Evolutionary conservation across 2,888 invertebrate genomes (phyloP).

Genomic region (Pseudococcus viburni): DNA sequence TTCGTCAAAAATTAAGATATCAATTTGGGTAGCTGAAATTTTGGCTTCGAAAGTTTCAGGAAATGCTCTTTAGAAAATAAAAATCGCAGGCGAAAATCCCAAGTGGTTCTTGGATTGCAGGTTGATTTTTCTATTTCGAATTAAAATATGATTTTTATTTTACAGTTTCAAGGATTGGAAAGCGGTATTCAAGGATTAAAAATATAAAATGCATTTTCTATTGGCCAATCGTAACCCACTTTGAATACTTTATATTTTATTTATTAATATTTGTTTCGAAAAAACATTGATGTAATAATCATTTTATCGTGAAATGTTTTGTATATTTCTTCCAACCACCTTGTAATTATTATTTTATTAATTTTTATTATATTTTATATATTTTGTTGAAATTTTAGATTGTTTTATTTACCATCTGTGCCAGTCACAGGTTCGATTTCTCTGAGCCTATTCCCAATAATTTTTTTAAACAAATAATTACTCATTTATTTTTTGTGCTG

Average conservation of each 20-base stretch:
- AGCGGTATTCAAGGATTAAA: slow-evolving; percentile 80
- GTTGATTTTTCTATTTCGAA: too few relatives aligned
- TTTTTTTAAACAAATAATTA: too few relatives aligned
- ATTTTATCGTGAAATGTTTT: slow-evolving; percentile 45
- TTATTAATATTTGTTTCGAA: slow-evolving; percentile 34
- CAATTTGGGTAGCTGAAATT: too few relatives aligned
- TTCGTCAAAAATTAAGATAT: too few relatives aligned
- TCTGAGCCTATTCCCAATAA: too few relatives aligned
- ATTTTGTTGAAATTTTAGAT: slow-evolving; percentile 20
- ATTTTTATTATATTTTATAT: slow-evolving; percentile 59
- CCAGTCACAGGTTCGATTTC: too few relatives aligned
- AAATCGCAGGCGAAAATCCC: too few relatives aligned
- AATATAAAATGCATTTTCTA: slow-evolving; percentile 72
- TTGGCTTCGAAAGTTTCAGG: too few relatives aligned
- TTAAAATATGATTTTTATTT: background rate
- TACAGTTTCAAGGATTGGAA: slow-evolving; percentile 74
- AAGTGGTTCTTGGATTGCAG: too few relatives aligned
- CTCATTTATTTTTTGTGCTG: too few relatives aligned
- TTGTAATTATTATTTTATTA: slow-evolving; percentile 57
- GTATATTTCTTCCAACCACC: slow-evolving; percentile 41
- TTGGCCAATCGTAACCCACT: slow-evolving; percentile 23
- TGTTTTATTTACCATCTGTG: background rate
- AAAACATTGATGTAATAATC: background rate
- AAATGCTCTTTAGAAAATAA: too few relatives aligned
- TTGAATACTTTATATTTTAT: slow-evolving; percentile 23